A percentile compares a stretch with the other conserved stretches of the same genome.
Evolutionary conservation across 2,888 invertebrate species (phyloP).

Genomic region (Hyppa rectilinea): DNA sequence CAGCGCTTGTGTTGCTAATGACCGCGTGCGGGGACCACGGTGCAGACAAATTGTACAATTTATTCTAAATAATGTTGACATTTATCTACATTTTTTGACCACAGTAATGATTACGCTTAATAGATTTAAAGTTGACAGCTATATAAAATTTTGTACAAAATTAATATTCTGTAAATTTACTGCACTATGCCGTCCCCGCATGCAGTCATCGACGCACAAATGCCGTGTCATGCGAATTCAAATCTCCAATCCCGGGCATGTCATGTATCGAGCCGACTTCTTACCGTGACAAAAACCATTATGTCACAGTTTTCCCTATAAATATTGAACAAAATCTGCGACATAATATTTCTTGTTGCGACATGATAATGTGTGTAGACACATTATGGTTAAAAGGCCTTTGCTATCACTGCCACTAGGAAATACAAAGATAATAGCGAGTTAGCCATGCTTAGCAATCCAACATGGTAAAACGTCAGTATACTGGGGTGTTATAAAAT

Average conservation of each 20-base stretch:
- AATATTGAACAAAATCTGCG: background rate
- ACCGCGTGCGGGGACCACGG: conserved; percentile 8
- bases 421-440: conserved; percentile 3
- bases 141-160: conserved; percentile 42
- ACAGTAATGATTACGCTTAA: conserved; percentile 42
- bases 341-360: conserved; percentile 1
- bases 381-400: conserved; percentile 24
- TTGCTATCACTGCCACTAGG: conserved; percentile 42
- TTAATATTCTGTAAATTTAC: conserved; percentile 16
- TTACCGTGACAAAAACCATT: background rate
- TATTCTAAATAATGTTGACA: conserved; percentile 23
- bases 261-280: conserved; percentile 36
- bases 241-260: background rate
- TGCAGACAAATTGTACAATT: background rate
- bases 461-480: background rate
- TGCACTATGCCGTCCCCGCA: conserved; percentile 35
- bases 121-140: conserved; percentile 48
- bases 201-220: conserved; percentile 17
- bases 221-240: background rate
- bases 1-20: conserved; percentile 5
- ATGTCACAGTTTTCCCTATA: conserved; percentile 4
- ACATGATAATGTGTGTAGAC: conserved; percentile 25
- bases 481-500: background rate
- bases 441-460: background rate
- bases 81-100: conserved; percentile 37